Conservation (phyloP, 2,797 vertebrate species). For the Phoxinus dragarum region DNA sequence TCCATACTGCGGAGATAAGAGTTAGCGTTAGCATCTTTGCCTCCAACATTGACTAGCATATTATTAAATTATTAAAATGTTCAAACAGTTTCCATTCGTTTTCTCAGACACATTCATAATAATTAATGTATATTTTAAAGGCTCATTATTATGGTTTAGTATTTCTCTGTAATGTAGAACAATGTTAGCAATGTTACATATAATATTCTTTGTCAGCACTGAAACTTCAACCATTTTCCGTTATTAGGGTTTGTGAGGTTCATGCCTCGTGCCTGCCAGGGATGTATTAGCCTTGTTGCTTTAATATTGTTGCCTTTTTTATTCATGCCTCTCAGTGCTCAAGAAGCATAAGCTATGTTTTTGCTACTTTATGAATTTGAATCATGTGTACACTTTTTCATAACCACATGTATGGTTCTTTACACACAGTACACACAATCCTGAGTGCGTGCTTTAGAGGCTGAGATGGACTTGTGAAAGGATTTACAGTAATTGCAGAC, state of each 20-base stretch:
- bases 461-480: constrained; percentile 44
- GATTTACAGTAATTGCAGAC: constrained; percentile 66
- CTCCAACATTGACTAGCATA: neutral
- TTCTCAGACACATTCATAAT: too few species aligned
- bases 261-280: neutral
- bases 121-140: too few species aligned
- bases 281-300: neutral
- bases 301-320: neutral
- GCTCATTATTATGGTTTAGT: too few species aligned
- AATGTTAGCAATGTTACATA: too few species aligned
- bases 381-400: constrained; percentile 24
- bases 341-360: constrained; percentile 12
- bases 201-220: too few species aligned
- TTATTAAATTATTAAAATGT: neutral
- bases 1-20: neutral
- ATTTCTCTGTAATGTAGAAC: too few species aligned
- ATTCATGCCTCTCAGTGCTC: neutral
- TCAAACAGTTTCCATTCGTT: too few species aligned
- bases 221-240: too few species aligned
- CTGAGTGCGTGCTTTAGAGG: neutral
- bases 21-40: neutral
- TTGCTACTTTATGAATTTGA: constrained; percentile 27
- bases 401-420: neutral
- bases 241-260: neutral
- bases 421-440: constrained; percentile 26